Percentiles rank a stretch among this genome's conserved stretches.
These are phyloP conservation scores for Ostrea denselamellosa DNA, from an alignment of 1,140 invertebrate genomes.

Conservation along the genomic window DNA sequence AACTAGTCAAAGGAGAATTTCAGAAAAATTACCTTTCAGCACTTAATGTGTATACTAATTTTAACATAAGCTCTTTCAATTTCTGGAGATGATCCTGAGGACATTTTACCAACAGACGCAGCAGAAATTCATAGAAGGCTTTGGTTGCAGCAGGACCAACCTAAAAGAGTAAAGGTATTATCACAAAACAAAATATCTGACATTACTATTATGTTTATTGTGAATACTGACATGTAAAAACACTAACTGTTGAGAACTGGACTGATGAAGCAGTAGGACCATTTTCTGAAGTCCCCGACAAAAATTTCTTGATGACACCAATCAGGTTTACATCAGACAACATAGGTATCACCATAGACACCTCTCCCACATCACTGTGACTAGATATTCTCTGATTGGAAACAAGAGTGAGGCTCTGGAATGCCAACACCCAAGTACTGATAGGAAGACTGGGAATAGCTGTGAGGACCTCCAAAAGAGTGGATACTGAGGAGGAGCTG, in stretches of 20 bases:
- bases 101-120: constrained; percentile 86
- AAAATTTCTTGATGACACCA: constrained; percentile 86
- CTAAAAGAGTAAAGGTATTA: constrained; percentile 78
- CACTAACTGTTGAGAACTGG: constrained; percentile 65
- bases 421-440: constrained; percentile 86
- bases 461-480: constrained; percentile 85
- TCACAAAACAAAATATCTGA: not conserved
- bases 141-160: constrained; percentile 89
- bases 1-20: not conserved
- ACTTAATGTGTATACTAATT: constrained; percentile 85
- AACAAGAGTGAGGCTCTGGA: constrained; percentile 82
- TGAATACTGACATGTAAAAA: not conserved
- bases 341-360: constrained; percentile 82
- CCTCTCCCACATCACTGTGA: constrained; percentile 19
- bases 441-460: constrained; percentile 84
- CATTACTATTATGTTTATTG: not conserved
- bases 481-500: constrained; percentile 85
- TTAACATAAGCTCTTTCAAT: constrained; percentile 86
- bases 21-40: constrained; percentile 71
- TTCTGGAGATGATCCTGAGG: constrained; percentile 82
- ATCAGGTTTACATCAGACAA: constrained; percentile 86
- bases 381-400: constrained; percentile 68
- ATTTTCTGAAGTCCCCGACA: constrained; percentile 82
- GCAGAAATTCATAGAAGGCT: constrained; percentile 86
- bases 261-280: constrained; percentile 65